Conservation (phyloP, 2,113 vertebrate genomes). For the Dunckerocampus dactyliophorus region DNA sequence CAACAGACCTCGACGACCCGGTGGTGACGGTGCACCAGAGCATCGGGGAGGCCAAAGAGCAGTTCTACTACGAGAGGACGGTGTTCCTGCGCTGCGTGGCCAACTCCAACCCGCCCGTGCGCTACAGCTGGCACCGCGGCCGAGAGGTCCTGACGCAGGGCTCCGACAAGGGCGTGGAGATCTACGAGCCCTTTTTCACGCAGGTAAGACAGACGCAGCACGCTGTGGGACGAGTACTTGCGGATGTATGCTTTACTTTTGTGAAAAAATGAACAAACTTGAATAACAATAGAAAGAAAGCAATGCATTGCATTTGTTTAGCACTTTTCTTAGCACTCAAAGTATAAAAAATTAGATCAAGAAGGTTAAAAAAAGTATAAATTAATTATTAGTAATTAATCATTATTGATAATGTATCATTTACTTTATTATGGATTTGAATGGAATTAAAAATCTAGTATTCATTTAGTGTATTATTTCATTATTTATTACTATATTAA, state of each 20-base stretch:
- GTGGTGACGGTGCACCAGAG: conserved; percentile 97
- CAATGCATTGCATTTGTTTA: no score
- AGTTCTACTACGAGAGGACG: conserved; percentile 96
- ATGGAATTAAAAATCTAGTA: no score
- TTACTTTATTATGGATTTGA: no score
- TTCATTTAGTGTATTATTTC: no score
- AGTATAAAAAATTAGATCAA: no score
- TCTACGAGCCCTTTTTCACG: conserved; percentile 98
- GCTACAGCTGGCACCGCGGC: conserved; percentile 95
- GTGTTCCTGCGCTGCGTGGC: conserved; percentile 96
- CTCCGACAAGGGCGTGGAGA: conserved; percentile 96
- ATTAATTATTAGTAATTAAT: no score
- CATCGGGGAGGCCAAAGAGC: conserved; percentile 95
- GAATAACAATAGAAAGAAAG: no score
- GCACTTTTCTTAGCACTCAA: no score
- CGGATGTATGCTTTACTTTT: not conserved
- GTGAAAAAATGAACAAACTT: no score
- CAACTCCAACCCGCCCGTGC: conserved; percentile 94
- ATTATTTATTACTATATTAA: no score
- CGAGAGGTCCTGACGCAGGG: conserved; percentile 92
- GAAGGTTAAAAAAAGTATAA: no score
- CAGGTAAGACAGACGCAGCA: conserved; percentile 77
- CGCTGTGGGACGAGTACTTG: not conserved
- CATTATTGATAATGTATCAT: no score
- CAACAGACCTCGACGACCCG: conserved; percentile 89